Conservation (phyloP, 2,797 vertebrate species). For the Cynopterus sphinx region DNA sequence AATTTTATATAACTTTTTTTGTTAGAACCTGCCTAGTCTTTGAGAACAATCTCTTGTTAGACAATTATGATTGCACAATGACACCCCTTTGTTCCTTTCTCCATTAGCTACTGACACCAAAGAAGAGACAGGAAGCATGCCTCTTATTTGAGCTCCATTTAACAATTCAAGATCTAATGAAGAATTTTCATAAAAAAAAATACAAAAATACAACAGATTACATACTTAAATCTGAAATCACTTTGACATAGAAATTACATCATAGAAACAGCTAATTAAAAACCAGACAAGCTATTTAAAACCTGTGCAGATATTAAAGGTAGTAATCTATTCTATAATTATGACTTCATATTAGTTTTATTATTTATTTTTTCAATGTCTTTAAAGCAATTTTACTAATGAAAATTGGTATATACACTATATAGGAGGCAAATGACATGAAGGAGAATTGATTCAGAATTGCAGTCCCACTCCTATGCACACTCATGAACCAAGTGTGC, state of each 20-base stretch:
- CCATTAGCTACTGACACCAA: constrained; percentile 80
- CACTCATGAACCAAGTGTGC: background rate
- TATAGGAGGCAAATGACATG: background rate
- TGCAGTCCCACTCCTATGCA: background rate
- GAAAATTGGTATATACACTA: background rate
- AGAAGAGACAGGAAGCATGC: constrained; percentile 86
- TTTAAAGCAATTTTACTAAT: constrained; percentile 49
- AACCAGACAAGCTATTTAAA: background rate
- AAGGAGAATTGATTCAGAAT: background rate
- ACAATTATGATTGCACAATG: constrained; percentile 76
- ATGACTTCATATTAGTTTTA: background rate
- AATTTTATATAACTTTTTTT: constrained; percentile 57
- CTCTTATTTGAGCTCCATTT: constrained; percentile 81
- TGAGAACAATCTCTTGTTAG: constrained; percentile 82
- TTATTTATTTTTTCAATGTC: constrained; percentile 11
- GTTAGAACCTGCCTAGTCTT: constrained; percentile 71
- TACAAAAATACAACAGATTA: constrained; percentile 53
- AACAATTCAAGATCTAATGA: constrained; percentile 71
- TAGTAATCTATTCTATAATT: background rate
- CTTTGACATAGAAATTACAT: constrained; percentile 76
- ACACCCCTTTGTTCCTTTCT: constrained; percentile 78
- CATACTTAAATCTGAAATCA: constrained; percentile 46
- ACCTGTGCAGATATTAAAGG: constrained; percentile 37
- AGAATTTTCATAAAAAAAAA: constrained; percentile 61
- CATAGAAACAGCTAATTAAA: constrained; percentile 70